A percentile compares a stretch with the other conserved stretches of the same genome.
These are phyloP conservation scores for Pavo muticus DNA, from an alignment of 2,113 vertebrate species.

Conservation along the genomic window DNA sequence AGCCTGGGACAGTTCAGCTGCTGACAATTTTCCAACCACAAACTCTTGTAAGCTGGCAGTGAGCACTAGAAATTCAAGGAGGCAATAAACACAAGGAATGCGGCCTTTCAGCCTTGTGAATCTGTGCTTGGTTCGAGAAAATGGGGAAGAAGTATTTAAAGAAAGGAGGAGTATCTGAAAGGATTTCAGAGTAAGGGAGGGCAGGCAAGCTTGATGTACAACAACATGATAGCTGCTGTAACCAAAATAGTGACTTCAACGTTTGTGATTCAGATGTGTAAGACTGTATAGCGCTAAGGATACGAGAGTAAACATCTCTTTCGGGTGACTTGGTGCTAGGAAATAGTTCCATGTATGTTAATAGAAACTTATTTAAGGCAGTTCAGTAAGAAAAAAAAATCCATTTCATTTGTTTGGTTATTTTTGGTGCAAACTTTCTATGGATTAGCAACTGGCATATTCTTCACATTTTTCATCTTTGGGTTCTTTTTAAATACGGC, in stretches of 20 bases:
- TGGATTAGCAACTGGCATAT: not conserved
- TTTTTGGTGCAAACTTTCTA: not conserved
- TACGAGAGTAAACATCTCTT: not conserved
- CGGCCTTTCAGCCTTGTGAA: not conserved
- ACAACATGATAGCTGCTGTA: not conserved
- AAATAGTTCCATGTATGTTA: not conserved
- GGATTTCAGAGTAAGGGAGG: not conserved
- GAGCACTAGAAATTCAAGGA: constrained; percentile 20
- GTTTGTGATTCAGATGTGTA: not conserved
- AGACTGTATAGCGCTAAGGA: not conserved
- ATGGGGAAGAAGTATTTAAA: not conserved
- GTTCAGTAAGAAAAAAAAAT: not conserved
- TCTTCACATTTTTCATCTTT: not conserved
- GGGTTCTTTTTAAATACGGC: not conserved
- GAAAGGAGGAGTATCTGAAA: not conserved
- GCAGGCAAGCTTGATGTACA: not conserved
- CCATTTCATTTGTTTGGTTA: not conserved
- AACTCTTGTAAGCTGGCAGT: constrained; percentile 40
- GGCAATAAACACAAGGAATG: not conserved
- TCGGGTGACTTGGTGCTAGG: not conserved
- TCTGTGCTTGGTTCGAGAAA: not conserved
- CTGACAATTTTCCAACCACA: constrained; percentile 61
- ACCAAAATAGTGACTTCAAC: not conserved
- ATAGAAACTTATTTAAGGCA: not conserved
- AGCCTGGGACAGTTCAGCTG: constrained; percentile 9